Evolutionary conservation across 2,113 vertebrate genomes (phyloP), one percentile per base, ranked within the genome.

Genomic region (Miniopterus natalensis): DNA sequence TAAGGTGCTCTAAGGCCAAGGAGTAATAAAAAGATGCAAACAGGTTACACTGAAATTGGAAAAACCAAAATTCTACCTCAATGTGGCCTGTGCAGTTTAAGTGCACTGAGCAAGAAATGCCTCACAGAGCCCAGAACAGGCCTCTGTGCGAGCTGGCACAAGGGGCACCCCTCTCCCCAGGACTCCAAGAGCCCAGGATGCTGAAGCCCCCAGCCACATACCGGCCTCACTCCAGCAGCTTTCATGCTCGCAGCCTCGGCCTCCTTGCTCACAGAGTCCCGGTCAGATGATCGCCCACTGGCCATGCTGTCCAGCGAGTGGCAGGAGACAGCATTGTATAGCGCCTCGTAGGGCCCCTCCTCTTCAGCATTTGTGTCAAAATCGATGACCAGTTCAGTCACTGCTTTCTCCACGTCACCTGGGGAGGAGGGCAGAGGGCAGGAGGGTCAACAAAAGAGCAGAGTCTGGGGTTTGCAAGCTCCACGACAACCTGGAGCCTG

Each of bases 311-410:
- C 99, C 97, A 99, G 94, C 2, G 99, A 99, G 94, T 99, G 99
- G 97, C 99, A 99, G 85, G 99, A 99, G 0, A 99, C 99, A 7
- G 99, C 99, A 4, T 99, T 99, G 96, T 98, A 99, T 73, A 99
- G 97, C 0, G 98, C 99, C 97, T 99, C 99, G 1, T 99, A 99
- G 0, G 99, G 99, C 79, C 99, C 99, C 97, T 99, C 99, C 88
- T 99, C 99, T 79, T 99, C 99, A 0, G 97, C 90, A 27, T 98
- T 98, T 29, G 97, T 96, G 25, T 99, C 98, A 55, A 99, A 98
- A 51, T 99, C 98, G 0, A 99, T 98, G 95, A 99, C 99, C 91
- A 99, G 95, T 81, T 99, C 99, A 1, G 98, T 98, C 66, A 99
- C 98, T 66, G 98, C 98, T 97, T 98, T 99, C 95, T 99, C 99